Evolutionary conservation across 2,888 invertebrate genomes (phyloP).

Genomic region (Drosophila demipolita): DNA sequence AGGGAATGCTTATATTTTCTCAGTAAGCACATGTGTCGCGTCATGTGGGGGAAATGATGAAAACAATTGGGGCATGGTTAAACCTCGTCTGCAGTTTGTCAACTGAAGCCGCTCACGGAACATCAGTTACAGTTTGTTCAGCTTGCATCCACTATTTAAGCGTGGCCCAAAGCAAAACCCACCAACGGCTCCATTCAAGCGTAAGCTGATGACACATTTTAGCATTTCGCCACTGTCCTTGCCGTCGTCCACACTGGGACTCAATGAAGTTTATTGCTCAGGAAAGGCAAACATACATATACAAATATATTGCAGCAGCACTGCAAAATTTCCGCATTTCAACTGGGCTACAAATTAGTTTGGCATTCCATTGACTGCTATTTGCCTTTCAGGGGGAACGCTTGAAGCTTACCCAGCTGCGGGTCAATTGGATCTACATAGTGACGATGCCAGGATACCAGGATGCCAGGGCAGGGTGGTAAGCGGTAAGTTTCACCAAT

Average conservation of each 20-base stretch:
- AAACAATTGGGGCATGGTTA: conserved; percentile 4
- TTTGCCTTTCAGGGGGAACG: conserved; percentile 34
- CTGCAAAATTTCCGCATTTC: conserved; percentile 26
- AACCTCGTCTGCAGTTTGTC: conserved; percentile 47
- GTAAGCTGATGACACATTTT: conserved; percentile 68
- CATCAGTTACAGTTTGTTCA: conserved; percentile 32
- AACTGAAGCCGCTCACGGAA: conserved; percentile 35
- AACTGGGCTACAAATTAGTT: conserved; percentile 60
- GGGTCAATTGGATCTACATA: conserved; percentile 7
- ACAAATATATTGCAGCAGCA: conserved; percentile 48
- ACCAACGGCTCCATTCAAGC: conserved; percentile 40
- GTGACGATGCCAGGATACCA: neutral
- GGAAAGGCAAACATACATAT: conserved; percentile 73
- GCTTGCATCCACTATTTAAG: conserved; percentile 27
- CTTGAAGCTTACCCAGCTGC: conserved; percentile 12
- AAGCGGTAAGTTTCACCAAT: conserved; percentile 11
- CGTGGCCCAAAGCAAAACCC: conserved; percentile 5
- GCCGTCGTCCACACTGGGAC: conserved; percentile 45
- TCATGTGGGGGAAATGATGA: neutral
- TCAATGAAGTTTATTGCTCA: conserved; percentile 76
- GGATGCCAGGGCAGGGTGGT: neutral
- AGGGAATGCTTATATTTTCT: neutral
- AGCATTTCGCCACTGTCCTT: conserved; percentile 60
- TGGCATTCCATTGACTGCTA: conserved; percentile 39
- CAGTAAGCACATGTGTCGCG: neutral